A percentile compares a stretch with the other conserved stretches of the same genome.
Evolutionary conservation across 1,140 invertebrate genomes (phyloP).

Genomic region (Babylonia areolata): DNA sequence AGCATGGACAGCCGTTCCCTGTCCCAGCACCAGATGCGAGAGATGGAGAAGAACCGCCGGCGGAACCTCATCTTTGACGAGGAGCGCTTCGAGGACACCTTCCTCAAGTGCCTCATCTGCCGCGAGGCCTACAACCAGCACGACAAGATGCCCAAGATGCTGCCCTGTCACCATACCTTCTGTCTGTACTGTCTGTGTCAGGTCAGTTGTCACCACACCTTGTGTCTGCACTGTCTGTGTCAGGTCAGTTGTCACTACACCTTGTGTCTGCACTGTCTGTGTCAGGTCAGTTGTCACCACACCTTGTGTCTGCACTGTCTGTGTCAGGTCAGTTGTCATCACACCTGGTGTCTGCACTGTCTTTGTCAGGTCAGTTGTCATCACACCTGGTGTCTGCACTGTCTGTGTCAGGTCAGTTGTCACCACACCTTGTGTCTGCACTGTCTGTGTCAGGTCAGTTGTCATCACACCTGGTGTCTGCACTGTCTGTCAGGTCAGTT

Average conservation of each 20-base stretch:
- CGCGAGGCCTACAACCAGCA: conserved; percentile 69
- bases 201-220: background rate
- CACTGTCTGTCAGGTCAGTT: background rate
- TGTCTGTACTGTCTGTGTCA: conserved; percentile 78
- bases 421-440: background rate
- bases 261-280: background rate
- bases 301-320: background rate
- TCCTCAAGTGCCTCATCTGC: conserved; percentile 74
- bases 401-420: background rate
- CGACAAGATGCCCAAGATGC: conserved; percentile 71
- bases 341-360: background rate
- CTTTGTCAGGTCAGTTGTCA: background rate
- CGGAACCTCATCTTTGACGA: conserved; percentile 71
- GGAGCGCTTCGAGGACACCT: conserved; percentile 70
- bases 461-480: conserved; percentile 69
- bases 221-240: background rate
- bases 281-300: background rate
- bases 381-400: background rate
- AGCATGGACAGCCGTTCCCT: conserved; percentile 33
- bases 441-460: conserved; percentile 35
- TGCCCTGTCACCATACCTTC: conserved; percentile 74
- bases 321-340: background rate
- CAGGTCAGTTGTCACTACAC: background rate
- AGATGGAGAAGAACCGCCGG: conserved; percentile 52
- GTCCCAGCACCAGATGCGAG: conserved; percentile 11